These are phyloP conservation scores for Cyclura pinguis DNA, from an alignment of 2,797 vertebrate genomes.

Conservation along the genomic window DNA sequence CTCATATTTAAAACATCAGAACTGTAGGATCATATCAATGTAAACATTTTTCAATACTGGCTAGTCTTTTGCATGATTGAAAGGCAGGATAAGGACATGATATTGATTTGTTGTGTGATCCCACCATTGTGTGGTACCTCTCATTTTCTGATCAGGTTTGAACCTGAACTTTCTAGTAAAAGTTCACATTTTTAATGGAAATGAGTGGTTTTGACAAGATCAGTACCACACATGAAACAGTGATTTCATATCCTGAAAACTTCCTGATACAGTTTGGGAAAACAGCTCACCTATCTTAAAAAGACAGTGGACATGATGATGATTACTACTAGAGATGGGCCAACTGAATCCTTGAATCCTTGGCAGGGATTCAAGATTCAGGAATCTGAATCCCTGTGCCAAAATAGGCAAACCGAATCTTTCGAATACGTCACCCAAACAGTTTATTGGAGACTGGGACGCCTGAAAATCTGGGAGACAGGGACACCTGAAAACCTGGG, in stretches of 20 bases:
- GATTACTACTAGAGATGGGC: too few relatives aligned
- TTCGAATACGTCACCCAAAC: too few relatives aligned
- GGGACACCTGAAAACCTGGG: too few relatives aligned
- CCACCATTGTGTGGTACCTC: not conserved
- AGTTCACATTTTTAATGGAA: not conserved
- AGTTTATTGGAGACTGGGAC: too few relatives aligned
- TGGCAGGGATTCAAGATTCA: too few relatives aligned
- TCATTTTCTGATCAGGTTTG: not conserved
- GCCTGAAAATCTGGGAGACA: too few relatives aligned
- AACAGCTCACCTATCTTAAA: not conserved
- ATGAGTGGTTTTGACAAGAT: not conserved
- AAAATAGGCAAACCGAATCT: too few relatives aligned
- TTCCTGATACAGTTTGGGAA: not conserved
- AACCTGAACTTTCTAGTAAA: not conserved
- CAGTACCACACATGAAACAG: not conserved
- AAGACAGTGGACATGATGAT: too few relatives aligned
- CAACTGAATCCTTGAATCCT: too few relatives aligned
- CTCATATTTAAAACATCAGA: constrained; percentile 5
- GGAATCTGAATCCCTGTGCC: too few relatives aligned
- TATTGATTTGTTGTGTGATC: not conserved
- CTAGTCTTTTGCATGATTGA: not conserved
- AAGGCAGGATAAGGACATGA: not conserved
- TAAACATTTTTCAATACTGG: not conserved
- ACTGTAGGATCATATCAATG: not conserved
- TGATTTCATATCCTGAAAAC: not conserved